phyloP scores from a whole-genome alignment of 2,797 vertebrate species.

The Onychomys leucogaster region DNA sequence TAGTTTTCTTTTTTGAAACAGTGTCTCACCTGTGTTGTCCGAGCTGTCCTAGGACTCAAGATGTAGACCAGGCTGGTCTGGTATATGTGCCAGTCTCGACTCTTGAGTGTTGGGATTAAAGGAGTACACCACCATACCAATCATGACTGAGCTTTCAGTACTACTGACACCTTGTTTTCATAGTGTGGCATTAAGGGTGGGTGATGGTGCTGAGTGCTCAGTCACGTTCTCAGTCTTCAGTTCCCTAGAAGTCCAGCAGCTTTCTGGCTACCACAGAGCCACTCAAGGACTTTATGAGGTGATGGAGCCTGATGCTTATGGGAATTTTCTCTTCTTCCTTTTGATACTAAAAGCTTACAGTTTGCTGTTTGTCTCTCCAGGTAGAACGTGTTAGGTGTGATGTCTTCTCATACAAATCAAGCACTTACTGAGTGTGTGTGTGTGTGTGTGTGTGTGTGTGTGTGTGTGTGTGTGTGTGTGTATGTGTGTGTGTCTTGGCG shows the following conservation, averaged over 20 bases:
- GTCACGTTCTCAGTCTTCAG: neutral
- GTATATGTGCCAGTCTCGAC: neutral
- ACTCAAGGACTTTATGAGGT: neutral
- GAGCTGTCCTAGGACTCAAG: neutral
- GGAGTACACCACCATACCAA: too few species aligned
- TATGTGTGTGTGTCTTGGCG: neutral
- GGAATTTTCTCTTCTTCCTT: neutral
- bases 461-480: neutral
- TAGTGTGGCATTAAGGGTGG: neutral
- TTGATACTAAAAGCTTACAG: neutral
- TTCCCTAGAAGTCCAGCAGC: neutral
- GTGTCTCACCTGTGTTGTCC: neutral
- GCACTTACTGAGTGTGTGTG: fast-evolving
- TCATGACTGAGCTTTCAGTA: neutral
- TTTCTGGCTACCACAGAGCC: neutral
- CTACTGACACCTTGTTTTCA: neutral
- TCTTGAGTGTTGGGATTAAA: neutral
- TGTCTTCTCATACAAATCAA: neutral
- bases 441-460: neutral
- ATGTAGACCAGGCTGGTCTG: neutral
- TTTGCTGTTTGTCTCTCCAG: neutral
- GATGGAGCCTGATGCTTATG: neutral
- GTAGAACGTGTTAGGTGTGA: neutral
- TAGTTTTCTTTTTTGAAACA: neutral
- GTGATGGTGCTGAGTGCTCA: neutral